Evolutionary conservation across 92 coral and sea anemone genomes (phyloP).

Genomic region (Paramuricea clavata): DNA sequence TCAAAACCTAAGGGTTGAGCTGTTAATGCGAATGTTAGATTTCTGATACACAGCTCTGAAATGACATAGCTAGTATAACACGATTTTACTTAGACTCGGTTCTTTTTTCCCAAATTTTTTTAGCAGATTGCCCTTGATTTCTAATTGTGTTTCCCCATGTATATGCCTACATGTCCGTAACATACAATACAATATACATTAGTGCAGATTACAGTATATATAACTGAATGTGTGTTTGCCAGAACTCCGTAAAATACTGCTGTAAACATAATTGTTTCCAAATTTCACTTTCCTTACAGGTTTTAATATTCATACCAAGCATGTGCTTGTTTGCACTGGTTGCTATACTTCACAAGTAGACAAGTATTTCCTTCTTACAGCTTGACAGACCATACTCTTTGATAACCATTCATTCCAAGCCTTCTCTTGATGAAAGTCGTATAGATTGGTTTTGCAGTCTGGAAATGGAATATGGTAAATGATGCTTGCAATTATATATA

Average conservation of each 20-base stretch:
- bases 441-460: constrained; percentile 11
- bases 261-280: constrained; percentile 42
- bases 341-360: constrained; percentile 37
- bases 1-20: neutral
- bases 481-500: neutral
- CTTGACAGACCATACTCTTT: constrained; percentile 51
- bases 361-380: constrained; percentile 56
- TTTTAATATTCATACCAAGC: neutral
- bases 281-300: constrained; percentile 15
- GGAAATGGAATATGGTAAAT: neutral
- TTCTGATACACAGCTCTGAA: too few species aligned
- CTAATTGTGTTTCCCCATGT: too few species aligned
- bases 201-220: neutral
- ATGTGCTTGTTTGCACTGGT: constrained; percentile 41
- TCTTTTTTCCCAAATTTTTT: too few species aligned
- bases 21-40: too few species aligned
- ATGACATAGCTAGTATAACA: too few species aligned
- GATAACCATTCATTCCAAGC: constrained; percentile 45
- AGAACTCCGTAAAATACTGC: constrained; percentile 14
- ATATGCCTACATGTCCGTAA: too few species aligned
- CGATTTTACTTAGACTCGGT: too few species aligned
- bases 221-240: constrained; percentile 43
- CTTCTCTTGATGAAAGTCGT: constrained; percentile 34
- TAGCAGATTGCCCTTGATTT: too few species aligned
- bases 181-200: too few species aligned